Evolutionary conservation across 1,140 invertebrate species (phyloP), one percentile per base, ranked within the genome.

Genomic region (Drosophila ficusphila): DNA sequence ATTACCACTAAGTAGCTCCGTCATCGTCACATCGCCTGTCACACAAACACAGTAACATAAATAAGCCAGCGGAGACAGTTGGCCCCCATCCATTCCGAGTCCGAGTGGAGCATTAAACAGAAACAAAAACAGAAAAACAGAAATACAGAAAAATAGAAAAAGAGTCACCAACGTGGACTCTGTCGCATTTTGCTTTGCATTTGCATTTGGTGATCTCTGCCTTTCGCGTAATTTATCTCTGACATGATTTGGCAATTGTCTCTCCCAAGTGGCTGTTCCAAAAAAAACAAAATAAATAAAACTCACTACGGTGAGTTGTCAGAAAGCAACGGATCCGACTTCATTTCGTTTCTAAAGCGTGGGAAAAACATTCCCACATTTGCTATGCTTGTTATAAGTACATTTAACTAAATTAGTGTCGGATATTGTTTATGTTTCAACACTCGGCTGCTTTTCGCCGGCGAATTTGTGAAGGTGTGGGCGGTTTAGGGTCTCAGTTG

Each of bases 11-110:
- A 86, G 61, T 81, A 85, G 79, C 62, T 51, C 47, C 58, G 46
- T 34, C 42, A 29, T 29, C 36, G 52, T 46, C 21, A 46, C 21
- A 29, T 47, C 34, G 42, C 53, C 54, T 34, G 52, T 58, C 73
- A 48, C 46, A 69, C 14, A 68, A 70, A 69, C 79, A 85, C 25
- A 68, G 76, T 79, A 79, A 79, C 79, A 85, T 79, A 86, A 79
- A 86, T 85, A 79, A 85, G 60, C 52, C 58, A 25, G 38, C 16
- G 52, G 60, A 29, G 48, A 78, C 70, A 65, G 74, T 69, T 53
- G 51, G 18, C 21, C 19, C 16, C 39, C 42, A 62, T 62, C 58
- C 53, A 51, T 73, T 52, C n/a, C 33, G 52, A 61, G 34, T 52
- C n/a, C 33, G 52, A 61, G 34, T 76, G 72, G 52, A 75, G 36